Evolutionary conservation across 2,113 vertebrate genomes (phyloP), one percentile per base, ranked within the genome.

Genomic region (Eolophus roseicapilla): DNA sequence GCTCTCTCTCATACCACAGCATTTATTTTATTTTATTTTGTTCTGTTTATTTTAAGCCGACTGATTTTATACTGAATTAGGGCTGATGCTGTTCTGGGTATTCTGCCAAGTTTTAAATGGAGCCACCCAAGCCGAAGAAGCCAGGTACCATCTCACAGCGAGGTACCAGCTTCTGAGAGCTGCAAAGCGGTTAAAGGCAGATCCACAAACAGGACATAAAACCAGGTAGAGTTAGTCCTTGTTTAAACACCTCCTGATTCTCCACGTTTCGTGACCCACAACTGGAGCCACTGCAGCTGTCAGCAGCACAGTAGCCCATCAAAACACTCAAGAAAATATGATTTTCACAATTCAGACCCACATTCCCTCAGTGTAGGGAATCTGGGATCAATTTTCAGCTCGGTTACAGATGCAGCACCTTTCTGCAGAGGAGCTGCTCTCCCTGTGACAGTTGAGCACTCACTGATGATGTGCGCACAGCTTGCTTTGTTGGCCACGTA

Each of bases 61-160:
- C 73, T 94, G 69, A 57, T 95, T 97, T 96, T 41, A 35, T 89
- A 89, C 80, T 80, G 82, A 93, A 95, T 89, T 55, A 75, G 70
- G 63, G 18, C 82, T 84, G 83, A 92, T 74, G 92, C 81, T 11
- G 24, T 76, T 88, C 87, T 88, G 91, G 91, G 69, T 96, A 28
- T 67, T 76, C 65, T 96, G 95, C 91, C 93, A 94, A 17, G 43
- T 76, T 91, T 83, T 52, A 19, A 80, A 64, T 3, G 2, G 52
- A 91, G 89, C 93, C 94, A 95, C 93, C 94, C 95, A 95, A 68
- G 95, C 37, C 86, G 85, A 60, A 57, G 11, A 60, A 82, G 63
- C 31, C 91, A 91, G 82, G 86, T 71, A 27, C 55, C 73, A 82
- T 64, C 83, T 18, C 88, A 14, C 31, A 44, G 52, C 0, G 39